Conservation (phyloP, 2,797 vertebrate genomes). For the Lutjanus campechanus region DNA sequence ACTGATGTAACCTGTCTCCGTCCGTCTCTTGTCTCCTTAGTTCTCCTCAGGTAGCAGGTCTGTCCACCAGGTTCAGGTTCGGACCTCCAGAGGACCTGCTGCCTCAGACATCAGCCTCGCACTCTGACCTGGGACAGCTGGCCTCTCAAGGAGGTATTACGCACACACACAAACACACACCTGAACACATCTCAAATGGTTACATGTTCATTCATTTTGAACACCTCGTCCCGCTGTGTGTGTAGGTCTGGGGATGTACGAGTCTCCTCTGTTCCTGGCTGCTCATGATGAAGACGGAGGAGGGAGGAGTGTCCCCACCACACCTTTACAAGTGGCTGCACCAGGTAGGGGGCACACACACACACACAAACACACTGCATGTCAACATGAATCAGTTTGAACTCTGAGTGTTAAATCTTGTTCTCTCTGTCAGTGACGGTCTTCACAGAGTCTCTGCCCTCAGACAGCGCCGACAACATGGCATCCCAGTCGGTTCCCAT, state of each 20-base stretch:
- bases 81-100: conserved; percentile 96
- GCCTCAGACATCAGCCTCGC: conserved; percentile 92
- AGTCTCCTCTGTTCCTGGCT: conserved; percentile 95
- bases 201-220: too few relatives aligned
- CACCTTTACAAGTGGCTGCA: conserved; percentile 95
- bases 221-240: conserved; percentile 15
- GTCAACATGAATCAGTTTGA: too few relatives aligned
- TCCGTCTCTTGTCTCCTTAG: conserved; percentile 76
- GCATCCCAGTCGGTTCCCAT: conserved; percentile 98
- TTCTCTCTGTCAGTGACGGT: conserved; percentile 88
- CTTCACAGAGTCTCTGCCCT: conserved; percentile 93
- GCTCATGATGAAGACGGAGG: conserved; percentile 97
- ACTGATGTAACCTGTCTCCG: background rate
- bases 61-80: conserved; percentile 95
- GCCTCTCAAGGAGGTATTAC: conserved; percentile 96
- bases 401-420: background rate
- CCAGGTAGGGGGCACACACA: conserved; percentile 86
- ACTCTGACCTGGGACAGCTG: conserved; percentile 96
- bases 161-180: background rate
- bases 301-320: conserved; percentile 96
- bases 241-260: conserved; percentile 97
- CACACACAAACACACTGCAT: too few relatives aligned
- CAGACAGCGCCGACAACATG: conserved; percentile 91
- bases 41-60: conserved; percentile 96
- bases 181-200: background rate